These are phyloP conservation scores for Pseudocheirus occidentalis DNA, from an alignment of 2,797 vertebrate genomes.

Conservation along the genomic window DNA sequence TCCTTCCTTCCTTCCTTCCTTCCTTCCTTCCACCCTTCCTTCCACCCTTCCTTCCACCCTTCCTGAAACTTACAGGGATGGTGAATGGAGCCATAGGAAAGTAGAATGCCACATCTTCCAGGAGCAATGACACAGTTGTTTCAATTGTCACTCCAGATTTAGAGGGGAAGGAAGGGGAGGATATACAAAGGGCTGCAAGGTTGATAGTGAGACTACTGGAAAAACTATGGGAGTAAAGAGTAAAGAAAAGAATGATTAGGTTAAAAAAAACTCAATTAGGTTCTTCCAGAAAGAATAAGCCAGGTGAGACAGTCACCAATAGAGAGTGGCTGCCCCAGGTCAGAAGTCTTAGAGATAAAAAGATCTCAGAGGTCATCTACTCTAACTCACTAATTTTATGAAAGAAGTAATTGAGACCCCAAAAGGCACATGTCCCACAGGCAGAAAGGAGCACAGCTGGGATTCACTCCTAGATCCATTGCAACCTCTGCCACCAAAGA, in stretches of 20 bases:
- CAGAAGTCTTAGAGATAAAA: not conserved
- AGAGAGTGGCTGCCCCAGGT: not conserved
- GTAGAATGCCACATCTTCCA: not conserved
- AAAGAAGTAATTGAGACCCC: not conserved
- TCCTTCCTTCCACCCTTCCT: no score
- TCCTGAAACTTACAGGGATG: not conserved
- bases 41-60: no score
- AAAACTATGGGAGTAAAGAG: not conserved
- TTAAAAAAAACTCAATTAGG: not conserved
- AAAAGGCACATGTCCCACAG: not conserved
- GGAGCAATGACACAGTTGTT: not conserved
- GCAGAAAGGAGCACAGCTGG: not conserved
- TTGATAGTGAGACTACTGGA: not conserved
- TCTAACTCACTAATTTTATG: not conserved
- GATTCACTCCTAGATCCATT: not conserved
- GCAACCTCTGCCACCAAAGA: not conserved
- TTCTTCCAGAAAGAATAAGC: not conserved
- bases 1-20: no score
- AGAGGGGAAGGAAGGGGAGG: not conserved
- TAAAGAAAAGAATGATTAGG: not conserved
- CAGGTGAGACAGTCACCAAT: not conserved
- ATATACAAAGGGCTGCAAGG: not conserved
- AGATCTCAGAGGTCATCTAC: not conserved
- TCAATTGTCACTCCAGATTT: not conserved
- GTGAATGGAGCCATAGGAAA: not conserved